Evolutionary conservation across 2,797 vertebrate species (phyloP), one percentile per base, ranked within the genome.

Genomic region (Urophycis tenuis): DNA sequence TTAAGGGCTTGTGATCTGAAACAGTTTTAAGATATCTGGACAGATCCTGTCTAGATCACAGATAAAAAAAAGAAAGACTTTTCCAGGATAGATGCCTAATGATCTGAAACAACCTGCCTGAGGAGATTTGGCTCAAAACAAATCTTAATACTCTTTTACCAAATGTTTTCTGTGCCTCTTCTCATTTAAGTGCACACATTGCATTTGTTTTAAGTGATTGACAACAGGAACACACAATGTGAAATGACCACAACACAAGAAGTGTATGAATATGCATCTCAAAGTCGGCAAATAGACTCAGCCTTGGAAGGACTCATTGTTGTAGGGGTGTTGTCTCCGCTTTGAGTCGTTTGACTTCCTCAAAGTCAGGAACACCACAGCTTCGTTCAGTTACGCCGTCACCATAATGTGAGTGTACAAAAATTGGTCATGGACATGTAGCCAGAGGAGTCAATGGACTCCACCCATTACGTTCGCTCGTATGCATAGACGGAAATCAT

Each of bases 11-110:
- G 83, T 85, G 83, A 86, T 79, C 83, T 82, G 79, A 81, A 80
- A 82, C 73, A 29, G 76, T 81, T 86, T 85, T 82, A 87, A 82
- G 83, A 81, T 83, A 30, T 45, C 70, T 71, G 35, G 9, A 7
- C 73, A 75, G 79, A 87, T 88, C 32, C 78, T 81, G 84, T 87
- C 86, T 86, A 87, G 85, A 87, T 84, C 29, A 64, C 7, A 73
- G 82, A 82, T 41, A 1, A 33, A 75, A 84, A 67, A 76, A 11
- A 64, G 76, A 73, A 76, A 74, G 73, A 39, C 45, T 81, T 82
- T 78, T 84, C 80, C 71, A 10, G n/a, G 1, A 76, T 82, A 76
- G 82, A 75, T 72, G 72, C 74, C 82, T 82, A 78, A 67, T 75
- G 76, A 77, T 88, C 80, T 73, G 39, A 80, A 80, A 82, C 0